Percentiles rank a stretch among this genome's conserved stretches.
These are phyloP conservation scores for Iselma pallidipennis DNA, from an alignment of 2,888 invertebrate species.

Conservation along the genomic window DNA sequence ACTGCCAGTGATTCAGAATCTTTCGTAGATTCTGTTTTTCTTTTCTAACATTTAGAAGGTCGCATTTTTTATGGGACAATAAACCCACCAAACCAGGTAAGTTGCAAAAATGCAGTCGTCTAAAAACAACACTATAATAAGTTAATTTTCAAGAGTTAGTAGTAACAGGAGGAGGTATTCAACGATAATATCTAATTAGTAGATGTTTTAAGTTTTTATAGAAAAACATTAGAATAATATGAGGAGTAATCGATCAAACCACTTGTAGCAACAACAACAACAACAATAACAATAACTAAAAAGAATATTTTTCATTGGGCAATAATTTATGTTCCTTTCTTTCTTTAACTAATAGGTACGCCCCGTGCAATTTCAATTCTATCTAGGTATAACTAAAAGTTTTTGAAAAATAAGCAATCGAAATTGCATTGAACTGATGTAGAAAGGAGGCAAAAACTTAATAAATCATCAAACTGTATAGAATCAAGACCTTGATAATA, in stretches of 20 bases:
- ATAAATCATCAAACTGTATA: background rate
- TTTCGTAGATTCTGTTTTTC: background rate
- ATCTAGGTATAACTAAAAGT: background rate
- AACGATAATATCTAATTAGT: too few relatives aligned
- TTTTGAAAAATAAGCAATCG: too few relatives aligned
- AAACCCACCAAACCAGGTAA: constrained; percentile 9
- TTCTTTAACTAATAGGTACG: background rate
- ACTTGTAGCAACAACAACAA: background rate
- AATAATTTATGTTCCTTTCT: background rate
- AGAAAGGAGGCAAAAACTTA: too few relatives aligned
- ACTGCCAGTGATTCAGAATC: background rate
- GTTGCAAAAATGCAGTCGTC: background rate
- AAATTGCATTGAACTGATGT: too few relatives aligned
- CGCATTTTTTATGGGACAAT: constrained; percentile 18
- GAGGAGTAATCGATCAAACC: background rate
- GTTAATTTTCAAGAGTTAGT: too few relatives aligned
- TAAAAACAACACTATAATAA: background rate
- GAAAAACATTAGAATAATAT: background rate
- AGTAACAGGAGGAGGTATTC: too few relatives aligned
- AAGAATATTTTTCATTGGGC: background rate
- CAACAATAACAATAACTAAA: too few relatives aligned
- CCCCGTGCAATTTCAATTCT: background rate
- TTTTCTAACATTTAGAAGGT: constrained; percentile 10
- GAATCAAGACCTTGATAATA: background rate
- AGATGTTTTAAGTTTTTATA: background rate